Conservation (phyloP, 2,113 vertebrate species). For the Chaetura pelagica region DNA sequence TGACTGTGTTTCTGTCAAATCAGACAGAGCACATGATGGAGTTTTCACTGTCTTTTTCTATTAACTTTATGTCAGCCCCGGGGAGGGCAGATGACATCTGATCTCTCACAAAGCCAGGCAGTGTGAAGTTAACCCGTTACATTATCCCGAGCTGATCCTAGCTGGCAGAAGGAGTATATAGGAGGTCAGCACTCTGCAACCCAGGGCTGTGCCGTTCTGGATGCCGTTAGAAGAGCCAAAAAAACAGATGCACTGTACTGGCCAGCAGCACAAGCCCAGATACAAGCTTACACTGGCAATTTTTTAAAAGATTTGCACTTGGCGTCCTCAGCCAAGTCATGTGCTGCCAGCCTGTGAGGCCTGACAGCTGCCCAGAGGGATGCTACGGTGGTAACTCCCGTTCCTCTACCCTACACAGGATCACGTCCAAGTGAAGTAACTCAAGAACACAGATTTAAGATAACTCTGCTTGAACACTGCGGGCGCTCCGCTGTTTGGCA, state of each 20-base stretch:
- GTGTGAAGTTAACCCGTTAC: not conserved
- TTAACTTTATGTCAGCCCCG: not conserved
- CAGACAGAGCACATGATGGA: not conserved
- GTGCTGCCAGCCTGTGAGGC: fast-evolving
- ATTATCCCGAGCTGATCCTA: fast-evolving
- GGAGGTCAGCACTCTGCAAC: not conserved
- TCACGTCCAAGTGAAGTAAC: not conserved
- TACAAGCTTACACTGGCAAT: fast-evolving
- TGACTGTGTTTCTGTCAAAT: conserved; percentile 1
- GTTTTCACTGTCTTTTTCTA: not conserved
- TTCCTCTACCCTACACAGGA: not conserved
- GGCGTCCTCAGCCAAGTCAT: not conserved
- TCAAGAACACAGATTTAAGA: not conserved
- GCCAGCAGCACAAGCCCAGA: not conserved
- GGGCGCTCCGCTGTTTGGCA: not conserved
- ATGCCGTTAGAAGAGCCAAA: not conserved
- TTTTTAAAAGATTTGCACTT: not conserved
- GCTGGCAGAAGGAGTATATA: not conserved
- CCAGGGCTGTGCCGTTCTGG: not conserved
- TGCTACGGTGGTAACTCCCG: not conserved
- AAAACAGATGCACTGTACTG: fast-evolving
- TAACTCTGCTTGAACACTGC: not conserved
- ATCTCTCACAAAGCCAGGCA: not conserved
- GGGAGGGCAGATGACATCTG: not conserved
- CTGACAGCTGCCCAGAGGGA: not conserved